Evolutionary conservation across 2,113 vertebrate species (phyloP).

Genomic region (Arizona elegans): DNA sequence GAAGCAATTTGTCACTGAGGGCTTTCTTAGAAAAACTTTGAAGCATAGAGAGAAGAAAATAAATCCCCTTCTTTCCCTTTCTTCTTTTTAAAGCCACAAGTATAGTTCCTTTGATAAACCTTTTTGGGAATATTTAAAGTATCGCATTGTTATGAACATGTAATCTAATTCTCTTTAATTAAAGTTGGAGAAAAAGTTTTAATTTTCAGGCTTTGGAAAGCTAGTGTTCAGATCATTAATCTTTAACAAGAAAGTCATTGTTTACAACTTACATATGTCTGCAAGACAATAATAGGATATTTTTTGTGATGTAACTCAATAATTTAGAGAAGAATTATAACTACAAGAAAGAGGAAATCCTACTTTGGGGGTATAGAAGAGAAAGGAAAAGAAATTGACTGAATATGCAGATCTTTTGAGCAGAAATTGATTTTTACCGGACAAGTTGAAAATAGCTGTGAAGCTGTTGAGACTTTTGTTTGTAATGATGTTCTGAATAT

Average conservation of each 20-base stretch:
- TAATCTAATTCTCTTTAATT: conserved; percentile 16
- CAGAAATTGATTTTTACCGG: background rate
- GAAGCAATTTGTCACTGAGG: background rate
- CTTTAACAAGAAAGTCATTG: background rate
- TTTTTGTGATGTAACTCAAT: background rate
- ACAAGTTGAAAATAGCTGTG: background rate
- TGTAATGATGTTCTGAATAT: background rate
- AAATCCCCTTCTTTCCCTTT: background rate
- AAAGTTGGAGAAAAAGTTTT: background rate
- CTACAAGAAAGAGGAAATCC: background rate
- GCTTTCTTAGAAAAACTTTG: conserved; percentile 12
- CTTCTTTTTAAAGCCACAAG: background rate
- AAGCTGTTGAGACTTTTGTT: background rate
- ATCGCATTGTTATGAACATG: background rate
- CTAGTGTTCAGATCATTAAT: background rate
- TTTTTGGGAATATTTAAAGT: background rate
- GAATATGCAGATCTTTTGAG: background rate
- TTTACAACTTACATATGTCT: background rate
- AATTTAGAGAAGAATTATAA: background rate
- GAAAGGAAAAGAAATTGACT: background rate
- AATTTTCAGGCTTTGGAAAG: background rate
- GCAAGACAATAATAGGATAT: background rate
- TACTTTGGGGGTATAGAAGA: background rate
- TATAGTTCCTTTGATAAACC: background rate
- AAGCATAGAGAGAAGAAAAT: background rate